phyloP scores from a whole-genome alignment of 92 coral and sea anemone species.

The Epizoanthus scotinus region DNA sequence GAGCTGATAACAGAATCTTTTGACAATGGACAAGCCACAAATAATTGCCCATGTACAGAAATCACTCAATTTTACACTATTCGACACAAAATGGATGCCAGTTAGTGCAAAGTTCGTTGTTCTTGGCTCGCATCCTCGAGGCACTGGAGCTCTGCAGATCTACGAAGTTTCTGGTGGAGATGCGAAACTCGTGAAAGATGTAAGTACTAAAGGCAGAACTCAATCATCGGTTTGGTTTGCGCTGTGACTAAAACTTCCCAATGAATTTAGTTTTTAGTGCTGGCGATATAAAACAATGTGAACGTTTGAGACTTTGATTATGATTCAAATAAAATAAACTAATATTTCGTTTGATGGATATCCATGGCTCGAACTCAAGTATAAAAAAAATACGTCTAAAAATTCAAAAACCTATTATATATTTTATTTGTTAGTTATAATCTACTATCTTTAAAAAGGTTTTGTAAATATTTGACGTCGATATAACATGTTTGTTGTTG shows the following conservation, averaged over 20 bases:
- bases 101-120: slow-evolving; percentile 97
- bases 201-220: slow-evolving; percentile 49
- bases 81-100: slow-evolving; percentile 94
- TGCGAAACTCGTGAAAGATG: slow-evolving; percentile 81
- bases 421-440: too few relatives aligned
- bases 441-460: too few relatives aligned
- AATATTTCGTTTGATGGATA: too few relatives aligned
- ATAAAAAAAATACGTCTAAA: too few relatives aligned
- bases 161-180: slow-evolving; percentile 95
- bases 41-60: slow-evolving; percentile 87
- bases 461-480: too few relatives aligned
- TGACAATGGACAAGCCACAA: slow-evolving; percentile 81
- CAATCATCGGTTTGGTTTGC: not conserved
- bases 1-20: slow-evolving; percentile 19
- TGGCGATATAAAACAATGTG: too few relatives aligned
- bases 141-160: slow-evolving; percentile 98
- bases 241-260: not conserved
- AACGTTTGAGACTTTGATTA: too few relatives aligned
- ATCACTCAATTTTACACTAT: slow-evolving; percentile 82
- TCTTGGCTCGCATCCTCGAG: slow-evolving; percentile 92
- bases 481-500: too few relatives aligned
- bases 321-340: too few relatives aligned
- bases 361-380: too few relatives aligned
- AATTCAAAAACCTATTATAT: too few relatives aligned
- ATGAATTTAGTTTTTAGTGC: not conserved